Conservation (phyloP, 2,888 invertebrate species). For the Asteroscopus sphinx region DNA sequence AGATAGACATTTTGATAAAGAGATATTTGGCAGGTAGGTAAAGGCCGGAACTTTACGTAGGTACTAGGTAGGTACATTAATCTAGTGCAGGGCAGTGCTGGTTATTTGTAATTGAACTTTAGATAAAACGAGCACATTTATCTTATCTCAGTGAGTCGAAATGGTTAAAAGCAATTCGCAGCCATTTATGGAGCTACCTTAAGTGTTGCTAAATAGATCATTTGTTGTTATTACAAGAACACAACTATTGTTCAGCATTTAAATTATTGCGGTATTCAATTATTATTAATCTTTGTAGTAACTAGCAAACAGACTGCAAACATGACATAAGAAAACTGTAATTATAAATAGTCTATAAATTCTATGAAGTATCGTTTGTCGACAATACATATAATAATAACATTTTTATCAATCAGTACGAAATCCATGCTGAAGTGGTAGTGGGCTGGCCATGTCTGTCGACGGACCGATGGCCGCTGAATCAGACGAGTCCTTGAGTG, state of each 20-base stretch:
- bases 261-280: background rate
- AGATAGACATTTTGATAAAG: slow-evolving; percentile 28
- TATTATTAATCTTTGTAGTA: background rate
- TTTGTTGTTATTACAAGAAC: slow-evolving; percentile 29
- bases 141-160: slow-evolving; percentile 52
- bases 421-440: too few species aligned
- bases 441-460: too few species aligned
- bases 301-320: too few species aligned
- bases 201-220: slow-evolving; percentile 47
- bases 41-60: slow-evolving; percentile 23
- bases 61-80: background rate
- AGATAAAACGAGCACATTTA: slow-evolving; percentile 58
- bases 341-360: too few species aligned
- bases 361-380: too few species aligned
- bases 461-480: too few species aligned
- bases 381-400: too few species aligned
- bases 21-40: slow-evolving; percentile 18
- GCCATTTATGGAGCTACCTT: slow-evolving; percentile 34
- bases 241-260: slow-evolving; percentile 33
- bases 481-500: too few species aligned
- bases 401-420: too few species aligned
- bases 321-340: too few species aligned
- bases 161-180: slow-evolving; percentile 49
- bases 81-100: slow-evolving; percentile 18
- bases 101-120: slow-evolving; percentile 50